phyloP scores from a whole-genome alignment of 2,888 invertebrate genomes.

The Yponomeuta plumbellus region DNA sequence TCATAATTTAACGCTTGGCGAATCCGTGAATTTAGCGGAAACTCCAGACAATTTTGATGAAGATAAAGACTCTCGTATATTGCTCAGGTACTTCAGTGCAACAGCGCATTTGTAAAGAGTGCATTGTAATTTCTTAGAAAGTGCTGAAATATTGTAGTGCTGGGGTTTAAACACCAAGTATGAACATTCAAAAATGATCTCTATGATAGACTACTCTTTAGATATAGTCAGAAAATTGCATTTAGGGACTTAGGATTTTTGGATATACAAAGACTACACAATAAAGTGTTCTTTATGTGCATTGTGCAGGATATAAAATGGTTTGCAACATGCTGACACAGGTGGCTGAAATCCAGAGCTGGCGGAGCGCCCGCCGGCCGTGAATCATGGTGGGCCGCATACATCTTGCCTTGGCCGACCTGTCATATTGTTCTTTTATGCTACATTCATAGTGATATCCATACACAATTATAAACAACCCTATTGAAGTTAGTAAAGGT shows the following conservation, averaged over 20 bases:
- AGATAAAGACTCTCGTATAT: slow-evolving; percentile 51
- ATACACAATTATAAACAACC: slow-evolving; percentile 9
- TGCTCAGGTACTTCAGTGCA: slow-evolving; percentile 47
- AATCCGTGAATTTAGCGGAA: slow-evolving; percentile 2
- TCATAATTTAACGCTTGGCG: not conserved
- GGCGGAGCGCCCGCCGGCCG: slow-evolving; percentile 35
- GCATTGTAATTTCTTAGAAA: slow-evolving; percentile 69
- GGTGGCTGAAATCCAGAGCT: slow-evolving; percentile 52
- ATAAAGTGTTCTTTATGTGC: slow-evolving; percentile 29
- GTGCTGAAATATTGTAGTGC: slow-evolving; percentile 65
- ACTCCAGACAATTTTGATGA: slow-evolving; percentile 43
- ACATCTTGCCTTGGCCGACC: slow-evolving; percentile 57
- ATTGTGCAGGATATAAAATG: slow-evolving; percentile 31
- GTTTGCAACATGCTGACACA: slow-evolving; percentile 36
- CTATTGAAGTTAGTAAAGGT: not conserved
- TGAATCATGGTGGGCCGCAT: slow-evolving; percentile 68
- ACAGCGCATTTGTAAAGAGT: slow-evolving; percentile 54
- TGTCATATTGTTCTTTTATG: slow-evolving; percentile 47
- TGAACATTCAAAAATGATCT: slow-evolving; percentile 50
- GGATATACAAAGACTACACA: slow-evolving; percentile 22
- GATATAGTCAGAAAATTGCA: slow-evolving; percentile 32
- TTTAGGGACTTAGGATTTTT: slow-evolving; percentile 45
- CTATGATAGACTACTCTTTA: slow-evolving; percentile 40
- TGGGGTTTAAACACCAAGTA: slow-evolving; percentile 42
- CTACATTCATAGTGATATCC: slow-evolving; percentile 6